Evolutionary conservation across 2,113 vertebrate species (phyloP).

Genomic region (Ptyas mucosa): DNA sequence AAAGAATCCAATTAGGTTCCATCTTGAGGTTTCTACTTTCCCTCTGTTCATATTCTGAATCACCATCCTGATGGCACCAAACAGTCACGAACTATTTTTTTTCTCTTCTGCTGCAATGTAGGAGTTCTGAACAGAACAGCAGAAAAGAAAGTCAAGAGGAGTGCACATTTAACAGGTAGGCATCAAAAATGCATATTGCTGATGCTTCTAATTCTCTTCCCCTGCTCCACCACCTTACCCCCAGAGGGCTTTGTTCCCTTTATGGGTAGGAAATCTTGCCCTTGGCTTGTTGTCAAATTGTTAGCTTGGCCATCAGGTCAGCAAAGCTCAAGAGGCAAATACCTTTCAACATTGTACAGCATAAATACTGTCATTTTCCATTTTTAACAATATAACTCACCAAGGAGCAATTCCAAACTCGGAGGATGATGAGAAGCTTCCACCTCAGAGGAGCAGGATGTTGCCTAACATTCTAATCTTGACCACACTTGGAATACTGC

Average conservation of each 20-base stretch:
- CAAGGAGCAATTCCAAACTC: neutral
- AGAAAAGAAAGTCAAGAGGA: slow-evolving; percentile 39
- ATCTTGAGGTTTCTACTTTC: neutral
- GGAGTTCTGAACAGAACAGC: slow-evolving; percentile 15
- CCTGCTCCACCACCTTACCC: neutral
- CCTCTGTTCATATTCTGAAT: neutral
- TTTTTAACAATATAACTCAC: neutral
- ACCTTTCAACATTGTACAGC: neutral
- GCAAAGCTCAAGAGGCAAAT: too few species aligned
- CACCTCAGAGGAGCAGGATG: neutral
- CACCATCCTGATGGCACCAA: neutral
- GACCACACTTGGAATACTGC: neutral
- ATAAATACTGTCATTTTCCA: neutral
- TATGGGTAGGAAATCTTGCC: too few species aligned
- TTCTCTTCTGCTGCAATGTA: slow-evolving; percentile 10
- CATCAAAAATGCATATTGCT: neutral
- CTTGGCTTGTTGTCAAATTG: neutral
- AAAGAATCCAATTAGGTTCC: neutral
- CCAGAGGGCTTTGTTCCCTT: neutral
- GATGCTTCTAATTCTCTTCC: neutral
- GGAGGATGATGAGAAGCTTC: neutral
- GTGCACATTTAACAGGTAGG: slow-evolving; percentile 68
- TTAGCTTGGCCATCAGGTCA: neutral
- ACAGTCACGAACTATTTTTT: neutral
- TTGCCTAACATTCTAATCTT: neutral